Evolutionary conservation across 2,888 invertebrate genomes (phyloP).

Genomic region (Exephanes ischioxanthus): DNA sequence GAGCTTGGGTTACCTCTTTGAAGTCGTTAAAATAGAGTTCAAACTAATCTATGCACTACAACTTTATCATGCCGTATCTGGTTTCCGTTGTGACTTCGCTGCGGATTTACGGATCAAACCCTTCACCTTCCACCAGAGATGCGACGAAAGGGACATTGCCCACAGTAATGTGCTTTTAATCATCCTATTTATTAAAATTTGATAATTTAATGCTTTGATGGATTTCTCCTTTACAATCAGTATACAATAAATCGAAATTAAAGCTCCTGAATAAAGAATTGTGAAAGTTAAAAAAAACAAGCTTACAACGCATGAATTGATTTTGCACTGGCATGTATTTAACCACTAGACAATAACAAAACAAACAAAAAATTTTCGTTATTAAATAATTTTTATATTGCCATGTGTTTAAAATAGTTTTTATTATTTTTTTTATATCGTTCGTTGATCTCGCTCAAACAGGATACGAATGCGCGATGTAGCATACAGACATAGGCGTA

Average conservation of each 20-base stretch:
- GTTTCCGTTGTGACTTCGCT: neutral
- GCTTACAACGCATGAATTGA: no score
- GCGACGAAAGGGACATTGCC: neutral
- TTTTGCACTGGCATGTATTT: no score
- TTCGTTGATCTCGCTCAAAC: neutral
- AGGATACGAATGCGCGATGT: neutral
- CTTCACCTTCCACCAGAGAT: neutral
- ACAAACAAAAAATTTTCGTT: neutral
- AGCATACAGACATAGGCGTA: neutral
- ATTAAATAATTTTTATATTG: no score
- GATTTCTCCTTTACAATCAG: no score
- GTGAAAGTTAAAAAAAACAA: no score
- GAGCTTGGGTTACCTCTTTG: neutral
- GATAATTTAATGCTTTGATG: no score
- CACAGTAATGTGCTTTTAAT: neutral
- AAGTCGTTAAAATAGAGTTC: constrained; percentile 1
- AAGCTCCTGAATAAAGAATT: no score
- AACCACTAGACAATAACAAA: neutral
- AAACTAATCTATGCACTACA: neutral
- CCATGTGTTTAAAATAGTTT: neutral
- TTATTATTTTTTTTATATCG: neutral
- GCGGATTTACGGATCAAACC: neutral
- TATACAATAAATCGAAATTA: neutral
- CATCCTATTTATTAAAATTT: no score
- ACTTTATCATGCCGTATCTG: neutral